Evolutionary conservation across 2,113 vertebrate genomes (phyloP).

Genomic region (Chunga burmeisteri): DNA sequence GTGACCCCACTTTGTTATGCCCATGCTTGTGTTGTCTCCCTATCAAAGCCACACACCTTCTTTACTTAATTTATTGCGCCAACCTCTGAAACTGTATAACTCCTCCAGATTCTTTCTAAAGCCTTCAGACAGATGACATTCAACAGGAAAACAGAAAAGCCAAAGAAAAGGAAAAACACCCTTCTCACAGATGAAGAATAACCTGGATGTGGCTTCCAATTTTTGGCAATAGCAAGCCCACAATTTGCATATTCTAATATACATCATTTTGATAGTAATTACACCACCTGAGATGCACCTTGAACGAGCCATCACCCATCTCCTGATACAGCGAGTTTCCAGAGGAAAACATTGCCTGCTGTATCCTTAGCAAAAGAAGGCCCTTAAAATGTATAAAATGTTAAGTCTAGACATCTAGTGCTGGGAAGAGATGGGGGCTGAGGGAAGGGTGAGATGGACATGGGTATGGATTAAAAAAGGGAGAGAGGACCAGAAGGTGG

Average conservation of each 20-base stretch:
- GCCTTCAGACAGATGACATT: neutral
- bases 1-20: neutral
- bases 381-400: neutral
- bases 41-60: neutral
- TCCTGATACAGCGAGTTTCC: neutral
- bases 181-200: neutral
- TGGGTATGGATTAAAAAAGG: neutral
- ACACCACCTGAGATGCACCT: neutral
- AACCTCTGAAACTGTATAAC: neutral
- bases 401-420: rapidly evolving
- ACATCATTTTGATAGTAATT: neutral
- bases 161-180: neutral
- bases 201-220: neutral
- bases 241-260: neutral
- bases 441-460: neutral
- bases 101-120: neutral
- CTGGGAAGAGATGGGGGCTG: neutral
- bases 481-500: neutral
- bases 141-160: neutral
- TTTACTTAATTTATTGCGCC: neutral
- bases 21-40: neutral
- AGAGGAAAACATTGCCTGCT: neutral
- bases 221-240: neutral
- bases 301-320: neutral
- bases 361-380: neutral